Evolutionary conservation across 2,888 invertebrate genomes (phyloP), one percentile per base, ranked within the genome.

Genomic region (Aleiodes alternator): DNA sequence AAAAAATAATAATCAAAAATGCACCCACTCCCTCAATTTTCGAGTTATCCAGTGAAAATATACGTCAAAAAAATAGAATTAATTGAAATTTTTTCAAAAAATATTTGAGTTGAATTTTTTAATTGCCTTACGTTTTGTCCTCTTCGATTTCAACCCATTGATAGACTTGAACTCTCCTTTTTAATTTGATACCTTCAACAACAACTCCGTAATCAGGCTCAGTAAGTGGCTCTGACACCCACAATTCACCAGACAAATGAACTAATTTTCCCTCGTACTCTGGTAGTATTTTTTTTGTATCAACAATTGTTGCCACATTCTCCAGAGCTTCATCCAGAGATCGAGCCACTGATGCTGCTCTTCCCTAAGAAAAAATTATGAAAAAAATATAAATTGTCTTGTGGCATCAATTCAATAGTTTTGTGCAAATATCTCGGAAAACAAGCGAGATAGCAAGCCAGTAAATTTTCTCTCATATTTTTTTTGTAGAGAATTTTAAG

Each of bases 81-180:
- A 34, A 34, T 34, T 34, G 4, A 2, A 34, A 34, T 23, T 23
- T 23, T 2, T 23, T 23, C 23, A 23, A 23, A 23, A 23, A 23
- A 23, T 23, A 23, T 23, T 23, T 23, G 23, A 23, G 23, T 2
- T 23, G 23, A 23, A 23, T 23, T 23, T 23, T 23, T 23, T 2
- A 23, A 23, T 1, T 23, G 23, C 23, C 23, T 23, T 23, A 93
- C 93, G 91, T 91, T 84, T 92, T 89, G 84, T 96, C 95, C 84
- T 89, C 89, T 76, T 88, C 88, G 11, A 89, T 86, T 82, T 97
- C 97, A 74, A 96, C 93, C 97, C 97, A 97, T 86, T 97, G 97
- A 88, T 95, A 97, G 96, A 97, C 97, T 89, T 97, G 97, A 0
- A 97, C 97, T 73, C 96, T 91, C 76, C 96, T 92, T 85, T 94